These are phyloP conservation scores for Steinernema khuongi DNA, from an alignment of 1,140 invertebrate genomes.

Conservation along the genomic window DNA sequence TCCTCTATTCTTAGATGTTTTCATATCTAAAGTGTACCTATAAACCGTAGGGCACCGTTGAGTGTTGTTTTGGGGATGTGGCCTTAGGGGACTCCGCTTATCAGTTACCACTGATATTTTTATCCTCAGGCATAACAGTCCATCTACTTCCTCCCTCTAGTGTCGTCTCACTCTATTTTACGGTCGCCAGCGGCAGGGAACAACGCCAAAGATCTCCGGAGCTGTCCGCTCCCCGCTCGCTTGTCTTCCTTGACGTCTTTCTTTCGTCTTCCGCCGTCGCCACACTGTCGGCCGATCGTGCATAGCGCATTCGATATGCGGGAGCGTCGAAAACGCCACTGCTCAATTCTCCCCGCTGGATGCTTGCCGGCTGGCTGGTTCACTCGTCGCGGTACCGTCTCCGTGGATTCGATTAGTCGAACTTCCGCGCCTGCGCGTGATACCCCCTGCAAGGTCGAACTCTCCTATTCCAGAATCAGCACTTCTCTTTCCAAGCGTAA, in stretches of 20 bases:
- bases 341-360: background rate
- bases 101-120: background rate
- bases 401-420: conserved; percentile 6
- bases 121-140: background rate
- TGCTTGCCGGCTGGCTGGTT: background rate
- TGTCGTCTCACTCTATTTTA: too few relatives aligned
- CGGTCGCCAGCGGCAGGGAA: too few relatives aligned
- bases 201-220: too few relatives aligned
- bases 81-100: background rate
- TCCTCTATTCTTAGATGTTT: background rate
- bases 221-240: background rate
- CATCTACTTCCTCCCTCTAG: too few relatives aligned
- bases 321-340: background rate
- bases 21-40: too few relatives aligned
- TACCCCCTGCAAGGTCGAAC: background rate
- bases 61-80: too few relatives aligned
- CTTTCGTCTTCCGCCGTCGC: background rate
- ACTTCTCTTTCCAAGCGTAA: background rate
- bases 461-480: background rate
- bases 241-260: conserved; percentile 3
- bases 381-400: background rate
- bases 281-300: background rate
- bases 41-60: too few relatives aligned
- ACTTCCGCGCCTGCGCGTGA: background rate
- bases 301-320: conserved; percentile 4